These are phyloP conservation scores for Heliopora coerulea DNA, from an alignment of 92 coral and sea anemone genomes.

Conservation along the genomic window DNA sequence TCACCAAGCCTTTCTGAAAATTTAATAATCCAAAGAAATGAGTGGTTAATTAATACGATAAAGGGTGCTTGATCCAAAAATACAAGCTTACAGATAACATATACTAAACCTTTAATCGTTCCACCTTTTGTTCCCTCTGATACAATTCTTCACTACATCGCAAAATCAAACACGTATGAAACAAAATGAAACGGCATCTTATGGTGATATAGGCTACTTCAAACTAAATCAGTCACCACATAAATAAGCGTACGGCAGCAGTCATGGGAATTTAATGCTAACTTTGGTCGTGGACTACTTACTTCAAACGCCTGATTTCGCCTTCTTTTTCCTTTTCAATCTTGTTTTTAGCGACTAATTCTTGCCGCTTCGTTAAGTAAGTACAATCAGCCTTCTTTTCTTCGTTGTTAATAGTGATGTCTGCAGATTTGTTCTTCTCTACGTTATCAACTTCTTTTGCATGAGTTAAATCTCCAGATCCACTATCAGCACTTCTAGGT, in stretches of 20 bases:
- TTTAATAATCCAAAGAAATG: no score
- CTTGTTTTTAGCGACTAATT: not conserved
- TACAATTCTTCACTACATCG: constrained; percentile 4
- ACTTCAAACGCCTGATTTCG: constrained; percentile 13
- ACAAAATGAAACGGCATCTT: no score
- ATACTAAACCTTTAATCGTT: constrained; percentile 15
- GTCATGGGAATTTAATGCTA: no score
- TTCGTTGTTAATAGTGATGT: not conserved
- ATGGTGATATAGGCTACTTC: not conserved
- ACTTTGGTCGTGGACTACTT: not conserved
- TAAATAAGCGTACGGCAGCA: no score
- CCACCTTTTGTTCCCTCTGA: constrained; percentile 6
- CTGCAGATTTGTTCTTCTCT: not conserved
- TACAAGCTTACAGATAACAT: no score
- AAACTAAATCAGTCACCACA: no score
- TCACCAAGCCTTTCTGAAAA: constrained; percentile 5
- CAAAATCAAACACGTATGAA: not conserved
- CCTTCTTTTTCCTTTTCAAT: constrained; percentile 19
- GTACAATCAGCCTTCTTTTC: not conserved
- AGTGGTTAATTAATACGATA: no score
- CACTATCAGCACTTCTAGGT: no score
- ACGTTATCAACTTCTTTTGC: no score
- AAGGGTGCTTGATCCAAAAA: no score
- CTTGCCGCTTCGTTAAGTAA: not conserved
- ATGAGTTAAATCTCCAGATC: no score